Base-by-base conservation (phyloP, 2,888 invertebrate species). In the Celastrina argiolus region DNA sequence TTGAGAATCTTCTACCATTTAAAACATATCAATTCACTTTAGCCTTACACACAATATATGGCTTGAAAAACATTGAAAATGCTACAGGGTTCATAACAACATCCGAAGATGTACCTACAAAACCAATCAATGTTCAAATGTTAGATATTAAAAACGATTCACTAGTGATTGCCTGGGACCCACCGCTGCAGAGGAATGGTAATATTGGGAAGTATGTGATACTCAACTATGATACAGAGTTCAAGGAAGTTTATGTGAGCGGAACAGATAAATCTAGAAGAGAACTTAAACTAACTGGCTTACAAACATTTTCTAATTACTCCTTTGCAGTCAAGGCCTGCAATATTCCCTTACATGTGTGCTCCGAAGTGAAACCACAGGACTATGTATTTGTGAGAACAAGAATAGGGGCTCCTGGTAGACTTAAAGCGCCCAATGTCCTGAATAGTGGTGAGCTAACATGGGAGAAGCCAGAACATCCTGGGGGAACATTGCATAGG, bases 101-200 rank as follows among this genome's bases (percentile, higher is more conserved):
- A 0, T 84, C 92, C 16, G 96, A 96, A 85, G 95, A 93, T 68
- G 93, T 94, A 80, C 92, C 88, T 69, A 81, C 92, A 58, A 87
- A 88, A 68, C 94, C 95, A n/a, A 86, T 84, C 67, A 92, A 94
- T 81, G 85, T 95, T 7, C 81, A 75, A n/a, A 81, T 95, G 67
- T 82, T 83, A 3, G 86, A 94, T 70, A 86, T 95, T 2, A 93
- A 93, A 26, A 94, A 94, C 78, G 89, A 93, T 63, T 93, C 94
- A 14, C 87, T 95, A 67, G 79, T 86, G 8, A 82, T 96, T 63
- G 86, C 89, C 51, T 96, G 96, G 96, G 84, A 92, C 72, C 92
- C 94, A 42, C 97, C 97, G 0, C 76, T 84, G 1, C 87, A 92
- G 26, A 92, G 93, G 75, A 97, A 97, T 87, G 97, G 97, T 0